phyloP scores from a whole-genome alignment of 2,113 vertebrate species.

The Trachemys scripta region DNA sequence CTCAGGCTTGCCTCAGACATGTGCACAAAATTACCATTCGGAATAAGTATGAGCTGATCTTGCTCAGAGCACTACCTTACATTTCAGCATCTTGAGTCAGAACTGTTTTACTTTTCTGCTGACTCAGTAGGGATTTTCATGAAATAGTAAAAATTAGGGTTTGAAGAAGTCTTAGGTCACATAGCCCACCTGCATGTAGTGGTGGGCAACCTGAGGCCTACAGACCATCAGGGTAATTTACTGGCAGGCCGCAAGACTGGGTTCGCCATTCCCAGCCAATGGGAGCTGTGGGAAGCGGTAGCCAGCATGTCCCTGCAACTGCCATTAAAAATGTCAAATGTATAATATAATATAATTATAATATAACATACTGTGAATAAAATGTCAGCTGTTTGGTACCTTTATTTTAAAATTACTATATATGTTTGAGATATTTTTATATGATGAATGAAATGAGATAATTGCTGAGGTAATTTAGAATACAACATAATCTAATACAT shows the following conservation, averaged over 20 bases:
- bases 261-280: too few relatives aligned
- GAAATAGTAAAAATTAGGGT: neutral
- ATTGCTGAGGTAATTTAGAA: slow-evolving; percentile 43
- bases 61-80: neutral
- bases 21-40: slow-evolving; percentile 35
- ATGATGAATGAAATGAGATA: slow-evolving; percentile 42
- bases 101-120: neutral
- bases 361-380: neutral
- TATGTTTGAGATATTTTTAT: neutral
- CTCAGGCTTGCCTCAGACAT: slow-evolving; percentile 39
- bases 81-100: neutral
- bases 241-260: too few relatives aligned
- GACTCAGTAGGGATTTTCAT: neutral
- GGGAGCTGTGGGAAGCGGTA: too few relatives aligned
- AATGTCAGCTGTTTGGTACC: neutral
- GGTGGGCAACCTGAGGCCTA: too few relatives aligned
- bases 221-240: too few relatives aligned
- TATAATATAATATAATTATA: neutral
- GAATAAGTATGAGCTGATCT: neutral
- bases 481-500: slow-evolving; percentile 39
- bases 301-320: too few relatives aligned
- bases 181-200: neutral
- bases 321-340: neutral
- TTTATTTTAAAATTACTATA: slow-evolving; percentile 21
- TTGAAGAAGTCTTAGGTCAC: neutral